Percentiles rank a stretch among this genome's conserved stretches.
Conservation (phyloP, 2,888 invertebrate genomes). For the Heliconius hortense region DNA sequence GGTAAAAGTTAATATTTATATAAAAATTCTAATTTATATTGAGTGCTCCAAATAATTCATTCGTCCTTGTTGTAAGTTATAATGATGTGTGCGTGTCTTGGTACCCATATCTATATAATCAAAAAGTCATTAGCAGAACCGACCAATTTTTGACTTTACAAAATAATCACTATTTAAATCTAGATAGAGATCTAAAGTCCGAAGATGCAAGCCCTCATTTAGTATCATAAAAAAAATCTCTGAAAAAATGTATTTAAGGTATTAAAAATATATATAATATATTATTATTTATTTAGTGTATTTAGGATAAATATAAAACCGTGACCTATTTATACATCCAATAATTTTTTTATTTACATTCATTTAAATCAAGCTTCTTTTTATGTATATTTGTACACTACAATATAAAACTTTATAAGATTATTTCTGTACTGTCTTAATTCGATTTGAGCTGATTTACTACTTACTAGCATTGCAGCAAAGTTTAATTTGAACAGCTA, state of each 20-base stretch:
- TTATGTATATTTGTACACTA: not conserved
- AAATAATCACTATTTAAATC: not conserved
- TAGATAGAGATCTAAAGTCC: too few relatives aligned
- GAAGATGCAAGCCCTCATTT: not conserved
- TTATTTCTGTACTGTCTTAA: conserved; percentile 34
- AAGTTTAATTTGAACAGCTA: conserved; percentile 45
- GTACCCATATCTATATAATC: conserved; percentile 32
- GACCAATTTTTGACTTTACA: conserved; percentile 5
- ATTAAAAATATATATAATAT: too few relatives aligned
- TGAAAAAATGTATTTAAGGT: too few relatives aligned
- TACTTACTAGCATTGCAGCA: conserved; percentile 39
- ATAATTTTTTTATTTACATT: too few relatives aligned
- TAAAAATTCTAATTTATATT: conserved; percentile 15
- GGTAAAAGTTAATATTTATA: not conserved
- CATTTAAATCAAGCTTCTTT: too few relatives aligned
- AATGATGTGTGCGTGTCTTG: conserved; percentile 37
- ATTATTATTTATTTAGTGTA: too few relatives aligned
- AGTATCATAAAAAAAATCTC: not conserved
- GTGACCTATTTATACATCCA: too few relatives aligned
- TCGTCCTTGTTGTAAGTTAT: conserved; percentile 30
- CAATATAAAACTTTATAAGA: conserved; percentile 23
- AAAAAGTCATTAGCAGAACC: conserved; percentile 39
- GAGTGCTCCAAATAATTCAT: conserved; percentile 26
- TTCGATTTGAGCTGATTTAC: conserved; percentile 38
- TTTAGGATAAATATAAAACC: too few relatives aligned